A percentile compares a stretch with the other conserved stretches of the same genome.
Evolutionary conservation across 1,140 invertebrate genomes (phyloP).

Genomic region (Drosophila navojoa): DNA sequence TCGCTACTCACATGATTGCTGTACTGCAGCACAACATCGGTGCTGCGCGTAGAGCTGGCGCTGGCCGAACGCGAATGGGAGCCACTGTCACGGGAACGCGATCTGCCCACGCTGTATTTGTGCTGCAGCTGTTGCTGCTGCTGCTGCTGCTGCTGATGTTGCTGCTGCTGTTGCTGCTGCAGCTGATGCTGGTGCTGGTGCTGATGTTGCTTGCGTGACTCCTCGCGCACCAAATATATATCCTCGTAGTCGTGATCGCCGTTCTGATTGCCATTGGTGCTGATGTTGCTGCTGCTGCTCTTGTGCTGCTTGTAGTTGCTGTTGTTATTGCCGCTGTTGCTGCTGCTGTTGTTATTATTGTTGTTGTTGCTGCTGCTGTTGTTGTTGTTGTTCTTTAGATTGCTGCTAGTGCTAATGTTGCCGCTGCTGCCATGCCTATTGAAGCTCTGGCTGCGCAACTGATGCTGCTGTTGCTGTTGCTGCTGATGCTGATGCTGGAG

Average conservation of each 20-base stretch:
- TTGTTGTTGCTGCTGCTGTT: slow-evolving; percentile 21
- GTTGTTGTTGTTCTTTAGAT: slow-evolving; percentile 12
- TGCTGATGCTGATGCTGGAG: slow-evolving; percentile 41
- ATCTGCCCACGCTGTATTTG: slow-evolving; percentile 80
- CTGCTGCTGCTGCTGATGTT: slow-evolving; percentile 39
- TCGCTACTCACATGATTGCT: slow-evolving; percentile 76
- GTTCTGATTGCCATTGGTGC: slow-evolving; percentile 32
- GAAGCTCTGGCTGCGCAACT: slow-evolving; percentile 54
- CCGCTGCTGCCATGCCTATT: slow-evolving; percentile 48
- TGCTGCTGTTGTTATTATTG: slow-evolving; percentile 6
- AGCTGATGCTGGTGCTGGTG: slow-evolving; percentile 52
- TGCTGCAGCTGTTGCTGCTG: slow-evolving; percentile 52
- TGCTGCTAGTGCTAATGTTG: slow-evolving; percentile 16
- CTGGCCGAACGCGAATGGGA: slow-evolving; percentile 88
- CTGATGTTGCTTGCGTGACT: slow-evolving; percentile 83
- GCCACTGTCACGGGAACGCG: slow-evolving; percentile 87
- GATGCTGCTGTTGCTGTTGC: slow-evolving; percentile 34
- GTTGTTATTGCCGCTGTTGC: neutral
- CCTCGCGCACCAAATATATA: slow-evolving; percentile 88
- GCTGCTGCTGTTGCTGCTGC: slow-evolving; percentile 33
- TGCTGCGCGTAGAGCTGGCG: slow-evolving; percentile 85
- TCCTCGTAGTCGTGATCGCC: slow-evolving; percentile 90
- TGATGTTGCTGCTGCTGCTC: slow-evolving; percentile 20
- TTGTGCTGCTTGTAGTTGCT: neutral
- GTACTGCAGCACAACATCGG: slow-evolving; percentile 81